Evolutionary conservation across 1,140 invertebrate genomes (phyloP).

Genomic region (Drosophila prosaltans): DNA sequence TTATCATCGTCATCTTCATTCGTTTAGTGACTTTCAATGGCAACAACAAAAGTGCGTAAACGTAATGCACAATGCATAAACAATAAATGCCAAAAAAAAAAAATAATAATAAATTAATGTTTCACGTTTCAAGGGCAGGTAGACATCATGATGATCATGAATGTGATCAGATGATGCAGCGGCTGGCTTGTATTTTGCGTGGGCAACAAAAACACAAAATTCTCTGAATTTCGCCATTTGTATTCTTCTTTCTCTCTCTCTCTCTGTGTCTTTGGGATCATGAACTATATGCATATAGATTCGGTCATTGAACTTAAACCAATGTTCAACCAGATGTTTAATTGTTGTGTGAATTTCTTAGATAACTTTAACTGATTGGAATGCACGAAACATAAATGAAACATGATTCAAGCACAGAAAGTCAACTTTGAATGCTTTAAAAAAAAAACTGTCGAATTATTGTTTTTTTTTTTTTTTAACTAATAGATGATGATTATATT

Average conservation of each 20-base stretch:
- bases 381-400: too few species aligned
- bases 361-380: too few species aligned
- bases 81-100: slow-evolving; percentile 13
- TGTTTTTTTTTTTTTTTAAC: too few species aligned
- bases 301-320: not conserved
- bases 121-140: slow-evolving; percentile 7
- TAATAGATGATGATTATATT: too few species aligned
- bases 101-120: slow-evolving; percentile 15
- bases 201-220: not conserved
- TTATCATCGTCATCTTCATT: not conserved
- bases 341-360: too few species aligned
- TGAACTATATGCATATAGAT: not conserved
- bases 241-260: not conserved
- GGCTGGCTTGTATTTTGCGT: not conserved
- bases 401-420: too few species aligned
- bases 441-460: too few species aligned
- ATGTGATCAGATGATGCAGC: slow-evolving; percentile 4
- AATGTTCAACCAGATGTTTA: slow-evolving; percentile 1
- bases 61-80: slow-evolving; percentile 13
- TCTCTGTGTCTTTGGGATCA: not conserved
- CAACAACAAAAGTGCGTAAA: slow-evolving; percentile 15
- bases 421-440: too few species aligned
- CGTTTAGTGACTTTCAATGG: not conserved
- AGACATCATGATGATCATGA: not conserved
- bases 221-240: not conserved